Percentiles rank a stretch among this genome's conserved stretches.
phyloP scores from a whole-genome alignment of 2,113 vertebrate species.

The Stigmatopora argus region DNA sequence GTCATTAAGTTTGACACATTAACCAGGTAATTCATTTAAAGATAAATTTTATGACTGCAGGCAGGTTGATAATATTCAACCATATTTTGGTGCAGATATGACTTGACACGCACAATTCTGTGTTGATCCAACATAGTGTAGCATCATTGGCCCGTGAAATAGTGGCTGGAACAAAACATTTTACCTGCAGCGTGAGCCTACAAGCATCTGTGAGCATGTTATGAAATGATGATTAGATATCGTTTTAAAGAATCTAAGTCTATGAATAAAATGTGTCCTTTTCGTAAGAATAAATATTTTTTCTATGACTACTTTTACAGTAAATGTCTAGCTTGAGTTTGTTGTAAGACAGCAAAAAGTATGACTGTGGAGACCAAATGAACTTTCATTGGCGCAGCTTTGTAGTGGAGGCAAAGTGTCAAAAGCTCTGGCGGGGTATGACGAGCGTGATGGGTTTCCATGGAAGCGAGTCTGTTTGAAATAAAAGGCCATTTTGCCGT shows the following conservation, averaged over 20 bases:
- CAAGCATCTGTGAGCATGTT: background rate
- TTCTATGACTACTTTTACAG: background rate
- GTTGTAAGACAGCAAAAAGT: background rate
- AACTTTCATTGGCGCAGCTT: background rate
- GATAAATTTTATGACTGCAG: slow-evolving; percentile 25
- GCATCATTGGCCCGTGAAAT: background rate
- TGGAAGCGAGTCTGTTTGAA: background rate
- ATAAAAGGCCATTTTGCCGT: slow-evolving; percentile 1
- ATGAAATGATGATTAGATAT: background rate
- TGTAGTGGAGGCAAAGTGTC: background rate
- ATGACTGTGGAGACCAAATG: background rate
- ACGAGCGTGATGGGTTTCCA: background rate
- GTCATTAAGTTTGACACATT: slow-evolving; percentile 36
- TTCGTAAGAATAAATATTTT: background rate
- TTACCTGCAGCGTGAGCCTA: background rate
- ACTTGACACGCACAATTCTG: slow-evolving; percentile 5
- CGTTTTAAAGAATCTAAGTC: background rate
- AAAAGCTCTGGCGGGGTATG: background rate
- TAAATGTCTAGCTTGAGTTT: background rate
- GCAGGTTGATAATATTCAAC: slow-evolving; percentile 22
- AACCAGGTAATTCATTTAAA: slow-evolving; percentile 19
- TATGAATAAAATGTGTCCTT: background rate
- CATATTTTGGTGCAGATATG: slow-evolving; percentile 16
- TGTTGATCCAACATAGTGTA: slow-evolving; percentile 10
- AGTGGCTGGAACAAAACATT: background rate